These are phyloP conservation scores for Tribolium madens DNA, from an alignment of 1,140 invertebrate species.

Conservation along the genomic window DNA sequence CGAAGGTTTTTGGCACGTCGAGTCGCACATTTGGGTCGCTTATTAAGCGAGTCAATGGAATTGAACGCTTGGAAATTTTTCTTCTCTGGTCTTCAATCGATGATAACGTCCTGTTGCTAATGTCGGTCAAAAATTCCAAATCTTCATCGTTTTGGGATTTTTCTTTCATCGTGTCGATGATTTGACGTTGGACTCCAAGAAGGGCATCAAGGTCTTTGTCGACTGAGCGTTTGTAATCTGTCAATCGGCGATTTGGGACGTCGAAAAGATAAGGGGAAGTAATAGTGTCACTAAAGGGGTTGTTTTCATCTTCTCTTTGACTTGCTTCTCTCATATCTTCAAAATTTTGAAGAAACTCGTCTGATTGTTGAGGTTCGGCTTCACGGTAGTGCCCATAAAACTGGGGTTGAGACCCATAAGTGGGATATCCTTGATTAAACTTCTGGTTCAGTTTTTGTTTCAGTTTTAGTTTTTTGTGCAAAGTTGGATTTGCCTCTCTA, in stretches of 20 bases:
- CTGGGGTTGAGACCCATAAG: neutral
- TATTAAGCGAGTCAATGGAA: slow-evolving; percentile 49
- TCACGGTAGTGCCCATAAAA: neutral
- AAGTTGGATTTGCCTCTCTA: slow-evolving; percentile 1
- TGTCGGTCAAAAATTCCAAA: slow-evolving; percentile 4
- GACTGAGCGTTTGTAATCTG: neutral
- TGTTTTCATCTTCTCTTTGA: neutral
- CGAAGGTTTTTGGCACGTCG: slow-evolving; percentile 56
- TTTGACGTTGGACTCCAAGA: neutral
- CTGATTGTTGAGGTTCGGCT: neutral
- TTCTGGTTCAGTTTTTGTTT: neutral
- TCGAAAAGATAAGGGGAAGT: neutral
- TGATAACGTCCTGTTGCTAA: neutral
- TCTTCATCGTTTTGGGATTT: slow-evolving; percentile 16
- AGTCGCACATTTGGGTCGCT: slow-evolving; percentile 52
- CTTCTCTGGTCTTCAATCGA: neutral
- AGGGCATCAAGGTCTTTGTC: neutral
- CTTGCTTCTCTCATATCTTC: neutral
- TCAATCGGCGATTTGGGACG: neutral
- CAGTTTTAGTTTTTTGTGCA: neutral
- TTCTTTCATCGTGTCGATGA: neutral
- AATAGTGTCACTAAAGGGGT: neutral
- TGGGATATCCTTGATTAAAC: neutral
- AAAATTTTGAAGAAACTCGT: no score
- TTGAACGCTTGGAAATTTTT: slow-evolving; percentile 10